Percentiles rank a stretch among this genome's conserved stretches.
Conservation (phyloP, 64 coral and sea anemone species). For the Montipora efflorescens region DNA sequence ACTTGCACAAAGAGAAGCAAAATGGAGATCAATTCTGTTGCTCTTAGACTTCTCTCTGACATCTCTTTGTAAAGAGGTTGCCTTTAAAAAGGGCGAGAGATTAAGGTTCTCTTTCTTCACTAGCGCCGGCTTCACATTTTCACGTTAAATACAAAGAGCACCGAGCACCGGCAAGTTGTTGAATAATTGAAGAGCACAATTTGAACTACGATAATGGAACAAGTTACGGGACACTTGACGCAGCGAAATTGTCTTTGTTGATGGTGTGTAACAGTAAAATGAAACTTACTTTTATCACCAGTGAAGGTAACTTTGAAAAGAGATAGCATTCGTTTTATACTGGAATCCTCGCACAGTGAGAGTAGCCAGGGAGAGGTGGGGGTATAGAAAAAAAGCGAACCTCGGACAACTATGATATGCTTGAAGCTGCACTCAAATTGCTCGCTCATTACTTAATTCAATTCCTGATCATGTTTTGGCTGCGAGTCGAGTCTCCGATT, state of each 20-base stretch:
- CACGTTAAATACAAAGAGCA: neutral
- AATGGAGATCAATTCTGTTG: slow-evolving; percentile 5
- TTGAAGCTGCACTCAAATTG: no score
- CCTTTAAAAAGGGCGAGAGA: neutral
- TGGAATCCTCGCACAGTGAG: no score
- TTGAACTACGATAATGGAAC: neutral
- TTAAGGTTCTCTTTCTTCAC: neutral
- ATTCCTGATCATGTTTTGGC: no score
- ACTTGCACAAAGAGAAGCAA: slow-evolving; percentile 21
- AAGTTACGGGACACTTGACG: neutral
- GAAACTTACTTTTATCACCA: neutral
- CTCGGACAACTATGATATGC: no score
- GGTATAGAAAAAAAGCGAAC: no score
- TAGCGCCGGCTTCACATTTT: neutral
- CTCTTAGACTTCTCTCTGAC: neutral
- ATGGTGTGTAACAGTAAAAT: neutral
- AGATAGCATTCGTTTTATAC: no score
- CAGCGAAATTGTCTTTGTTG: neutral
- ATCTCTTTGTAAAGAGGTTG: neutral
- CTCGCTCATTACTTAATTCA: no score
- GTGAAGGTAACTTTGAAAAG: neutral
- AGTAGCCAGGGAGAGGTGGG: no score
- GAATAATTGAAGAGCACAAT: slow-evolving; percentile 42
- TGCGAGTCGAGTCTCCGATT: no score
- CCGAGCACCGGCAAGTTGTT: slow-evolving; percentile 31